Conservation (phyloP, 1,140 invertebrate species). For the Hypothenemus hampei region DNA sequence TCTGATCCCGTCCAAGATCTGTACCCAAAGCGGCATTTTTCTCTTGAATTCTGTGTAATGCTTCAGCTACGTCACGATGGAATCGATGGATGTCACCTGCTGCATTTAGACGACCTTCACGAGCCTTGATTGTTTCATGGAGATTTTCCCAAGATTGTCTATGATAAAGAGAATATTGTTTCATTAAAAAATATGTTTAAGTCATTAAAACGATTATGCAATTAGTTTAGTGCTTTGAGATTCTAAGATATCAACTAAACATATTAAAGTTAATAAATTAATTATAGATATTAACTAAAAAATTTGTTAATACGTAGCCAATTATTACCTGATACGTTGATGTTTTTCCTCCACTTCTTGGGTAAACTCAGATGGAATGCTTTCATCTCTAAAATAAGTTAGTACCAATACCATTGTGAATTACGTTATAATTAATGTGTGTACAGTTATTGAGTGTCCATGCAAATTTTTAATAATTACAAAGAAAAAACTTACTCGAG, state of each 20-base stretch:
- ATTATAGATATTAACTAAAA: too few relatives aligned
- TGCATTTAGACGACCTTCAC: conserved; percentile 81
- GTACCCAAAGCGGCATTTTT: conserved; percentile 79
- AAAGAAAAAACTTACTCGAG: conserved; percentile 61
- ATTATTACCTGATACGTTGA: conserved; percentile 33
- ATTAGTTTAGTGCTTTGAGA: too few relatives aligned
- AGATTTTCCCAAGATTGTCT: conserved; percentile 85
- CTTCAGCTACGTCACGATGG: conserved; percentile 93
- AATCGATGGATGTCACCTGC: conserved; percentile 96
- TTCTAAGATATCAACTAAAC: too few relatives aligned
- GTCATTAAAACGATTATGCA: too few relatives aligned
- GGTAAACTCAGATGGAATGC: conserved; percentile 32
- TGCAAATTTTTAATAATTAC: neutral
- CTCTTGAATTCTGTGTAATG: conserved; percentile 83
- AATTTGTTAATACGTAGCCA: too few relatives aligned
- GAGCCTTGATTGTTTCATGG: conserved; percentile 76
- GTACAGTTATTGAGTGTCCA: conserved; percentile 2
- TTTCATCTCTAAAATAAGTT: conserved; percentile 40
- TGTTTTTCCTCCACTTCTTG: conserved; percentile 38
- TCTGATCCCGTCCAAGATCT: conserved; percentile 81
- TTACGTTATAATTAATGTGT: neutral
- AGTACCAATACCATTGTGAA: conserved; percentile 35
- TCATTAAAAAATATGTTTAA: too few relatives aligned
- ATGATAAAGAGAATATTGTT: too few relatives aligned
- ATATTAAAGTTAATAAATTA: too few relatives aligned